phyloP scores from a whole-genome alignment of 2,113 vertebrate genomes.

The Erpornis zantholeuca region DNA sequence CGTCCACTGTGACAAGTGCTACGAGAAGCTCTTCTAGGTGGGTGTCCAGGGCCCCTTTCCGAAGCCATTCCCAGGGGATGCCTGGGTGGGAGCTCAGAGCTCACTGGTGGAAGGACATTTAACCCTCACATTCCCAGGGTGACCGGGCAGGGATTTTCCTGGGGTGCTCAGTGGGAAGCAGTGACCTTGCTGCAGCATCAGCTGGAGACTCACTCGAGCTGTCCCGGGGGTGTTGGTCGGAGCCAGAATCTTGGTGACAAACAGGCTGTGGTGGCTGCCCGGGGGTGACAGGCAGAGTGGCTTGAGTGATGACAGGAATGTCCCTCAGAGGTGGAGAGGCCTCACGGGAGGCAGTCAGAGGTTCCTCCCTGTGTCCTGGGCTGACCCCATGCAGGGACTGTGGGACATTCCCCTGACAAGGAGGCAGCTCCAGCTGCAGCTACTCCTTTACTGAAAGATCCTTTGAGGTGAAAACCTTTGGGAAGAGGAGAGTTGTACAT shows the following conservation, averaged over 20 bases:
- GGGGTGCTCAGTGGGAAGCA: neutral
- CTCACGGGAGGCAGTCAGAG: neutral
- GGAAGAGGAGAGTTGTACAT: neutral
- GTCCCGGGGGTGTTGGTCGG: neutral
- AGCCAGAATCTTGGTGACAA: neutral
- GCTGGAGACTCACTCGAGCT: neutral
- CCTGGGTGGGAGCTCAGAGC: neutral
- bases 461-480: neutral
- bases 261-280: neutral
- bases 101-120: neutral
- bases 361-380: neutral
- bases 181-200: neutral
- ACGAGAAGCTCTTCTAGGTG: conserved; percentile 77
- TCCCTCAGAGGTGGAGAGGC: neutral
- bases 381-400: neutral
- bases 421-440: neutral
- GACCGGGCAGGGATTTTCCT: neutral
- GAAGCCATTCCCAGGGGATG: neutral
- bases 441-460: neutral
- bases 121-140: neutral
- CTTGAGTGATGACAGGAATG: neutral
- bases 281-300: neutral
- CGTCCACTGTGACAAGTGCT: conserved; percentile 88
- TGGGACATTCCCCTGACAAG: neutral
- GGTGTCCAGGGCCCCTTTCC: neutral